A percentile compares a stretch with the other conserved stretches of the same genome.
phyloP scores from a whole-genome alignment of 2,888 invertebrate species.

The Pachliopta kotzebuea region DNA sequence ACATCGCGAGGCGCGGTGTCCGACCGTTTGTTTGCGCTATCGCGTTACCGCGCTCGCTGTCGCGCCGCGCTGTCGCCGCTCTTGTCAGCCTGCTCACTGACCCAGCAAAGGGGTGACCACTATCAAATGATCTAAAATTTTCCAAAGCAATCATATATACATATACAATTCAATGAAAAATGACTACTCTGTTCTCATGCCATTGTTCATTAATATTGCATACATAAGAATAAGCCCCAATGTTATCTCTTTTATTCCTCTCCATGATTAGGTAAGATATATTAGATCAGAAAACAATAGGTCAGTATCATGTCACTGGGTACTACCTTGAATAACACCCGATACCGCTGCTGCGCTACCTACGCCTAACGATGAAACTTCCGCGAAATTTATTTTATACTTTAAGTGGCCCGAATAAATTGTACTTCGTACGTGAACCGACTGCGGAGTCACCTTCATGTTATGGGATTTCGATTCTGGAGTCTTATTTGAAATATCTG shows the following conservation, averaged over 20 bases:
- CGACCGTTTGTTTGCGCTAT: conserved; percentile 77
- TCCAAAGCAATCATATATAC: neutral
- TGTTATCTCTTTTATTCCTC: neutral
- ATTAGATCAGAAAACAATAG: conserved; percentile 42
- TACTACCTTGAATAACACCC: conserved; percentile 52
- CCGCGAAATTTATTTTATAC: conserved; percentile 61
- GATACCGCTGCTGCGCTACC: conserved; percentile 57
- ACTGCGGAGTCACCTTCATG: conserved; percentile 51
- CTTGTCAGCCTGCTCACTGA: conserved; percentile 28
- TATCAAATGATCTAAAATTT: conserved; percentile 23
- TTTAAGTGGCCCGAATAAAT: conserved; percentile 68
- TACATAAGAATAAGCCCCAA: neutral
- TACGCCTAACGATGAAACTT: conserved; percentile 62
- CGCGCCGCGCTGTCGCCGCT: conserved; percentile 42
- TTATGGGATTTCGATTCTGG: conserved; percentile 35
- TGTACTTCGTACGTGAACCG: conserved; percentile 64
- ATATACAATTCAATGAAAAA: neutral
- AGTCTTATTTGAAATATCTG: conserved; percentile 28
- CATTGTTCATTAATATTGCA: neutral
- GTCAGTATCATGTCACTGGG: conserved; percentile 63
- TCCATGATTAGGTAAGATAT: conserved; percentile 32
- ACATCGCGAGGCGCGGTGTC: conserved; percentile 78
- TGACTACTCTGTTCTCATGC: neutral
- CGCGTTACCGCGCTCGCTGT: conserved; percentile 59
- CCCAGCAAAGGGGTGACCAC: conserved; percentile 37